These are phyloP conservation scores for Agriopis leucophaearia DNA, from an alignment of 2,888 invertebrate species.

Conservation along the genomic window DNA sequence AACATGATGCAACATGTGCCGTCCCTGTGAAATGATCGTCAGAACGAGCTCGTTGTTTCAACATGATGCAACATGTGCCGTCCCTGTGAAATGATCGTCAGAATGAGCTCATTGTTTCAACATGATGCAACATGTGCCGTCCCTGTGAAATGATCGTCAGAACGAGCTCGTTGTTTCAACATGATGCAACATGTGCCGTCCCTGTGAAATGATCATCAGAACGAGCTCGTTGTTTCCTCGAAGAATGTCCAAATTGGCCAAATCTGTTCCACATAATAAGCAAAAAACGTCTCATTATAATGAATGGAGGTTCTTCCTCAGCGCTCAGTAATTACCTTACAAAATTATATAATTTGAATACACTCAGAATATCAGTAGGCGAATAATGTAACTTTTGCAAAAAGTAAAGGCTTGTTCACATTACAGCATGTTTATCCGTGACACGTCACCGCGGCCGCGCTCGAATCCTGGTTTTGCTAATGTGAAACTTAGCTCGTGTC, in stretches of 20 bases:
- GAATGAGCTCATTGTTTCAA: not conserved
- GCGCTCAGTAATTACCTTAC: slow-evolving; percentile 34
- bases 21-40: not conserved
- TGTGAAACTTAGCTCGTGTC: too few species aligned
- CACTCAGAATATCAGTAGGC: not conserved
- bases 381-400: not conserved
- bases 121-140: too few species aligned
- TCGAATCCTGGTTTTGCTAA: too few species aligned
- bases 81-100: not conserved
- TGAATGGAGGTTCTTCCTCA: slow-evolving; percentile 13
- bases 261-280: slow-evolving; percentile 14
- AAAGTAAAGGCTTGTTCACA: not conserved
- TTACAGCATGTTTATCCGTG: not conserved
- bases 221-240: not conserved
- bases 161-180: too few species aligned
- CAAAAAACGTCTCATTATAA: slow-evolving; percentile 10
- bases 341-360: slow-evolving; percentile 32
- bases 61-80: too few species aligned
- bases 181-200: too few species aligned
- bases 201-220: not conserved
- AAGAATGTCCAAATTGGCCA: slow-evolving; percentile 9
- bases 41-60: not conserved
- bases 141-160: not conserved
- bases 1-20: too few species aligned
- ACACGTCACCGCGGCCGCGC: too few species aligned